A percentile compares a stretch with the other conserved stretches of the same genome.
These are phyloP conservation scores for Indicator indicator DNA, from an alignment of 2,113 vertebrate genomes.

Conservation along the genomic window DNA sequence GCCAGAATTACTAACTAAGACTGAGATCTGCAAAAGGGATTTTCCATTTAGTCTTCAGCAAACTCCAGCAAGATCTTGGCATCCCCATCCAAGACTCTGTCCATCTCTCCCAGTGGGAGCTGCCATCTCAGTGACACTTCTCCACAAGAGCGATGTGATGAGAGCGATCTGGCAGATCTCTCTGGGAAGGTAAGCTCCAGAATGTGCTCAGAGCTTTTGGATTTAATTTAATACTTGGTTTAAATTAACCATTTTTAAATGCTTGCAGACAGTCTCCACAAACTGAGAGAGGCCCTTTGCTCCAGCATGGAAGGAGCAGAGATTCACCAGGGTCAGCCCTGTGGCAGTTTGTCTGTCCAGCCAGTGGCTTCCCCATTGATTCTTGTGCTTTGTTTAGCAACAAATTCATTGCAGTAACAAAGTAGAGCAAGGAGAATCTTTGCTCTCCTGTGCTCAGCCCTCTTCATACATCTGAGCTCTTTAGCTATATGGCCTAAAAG, in stretches of 20 bases:
- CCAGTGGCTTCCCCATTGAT: background rate
- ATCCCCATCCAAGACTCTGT: conserved; percentile 3
- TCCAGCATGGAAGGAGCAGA: background rate
- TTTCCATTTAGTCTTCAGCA: conserved; percentile 36
- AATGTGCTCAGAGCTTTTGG: conserved; percentile 61
- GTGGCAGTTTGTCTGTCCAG: background rate
- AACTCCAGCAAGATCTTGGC: conserved; percentile 44
- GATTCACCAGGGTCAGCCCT: conserved; percentile 11
- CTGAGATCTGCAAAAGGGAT: conserved; percentile 56
- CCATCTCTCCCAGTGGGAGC: conserved; percentile 51
- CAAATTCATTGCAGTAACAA: background rate
- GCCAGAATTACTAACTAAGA: background rate
- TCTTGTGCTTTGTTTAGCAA: background rate
- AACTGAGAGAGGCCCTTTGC: conserved; percentile 44
- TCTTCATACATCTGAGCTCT: background rate
- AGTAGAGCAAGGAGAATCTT: background rate
- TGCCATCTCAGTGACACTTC: conserved; percentile 65
- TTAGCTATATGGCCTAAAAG: background rate
- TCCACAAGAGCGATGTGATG: background rate
- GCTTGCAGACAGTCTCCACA: conserved; percentile 56
- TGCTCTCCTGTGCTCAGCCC: background rate
- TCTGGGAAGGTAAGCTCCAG: conserved; percentile 58
- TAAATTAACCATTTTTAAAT: conserved; percentile 68
- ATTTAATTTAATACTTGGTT: conserved; percentile 61
- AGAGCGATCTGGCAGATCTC: conserved; percentile 63